These are phyloP conservation scores for Nyctibius bracteatus DNA, from an alignment of 2,113 vertebrate species.

Conservation along the genomic window DNA sequence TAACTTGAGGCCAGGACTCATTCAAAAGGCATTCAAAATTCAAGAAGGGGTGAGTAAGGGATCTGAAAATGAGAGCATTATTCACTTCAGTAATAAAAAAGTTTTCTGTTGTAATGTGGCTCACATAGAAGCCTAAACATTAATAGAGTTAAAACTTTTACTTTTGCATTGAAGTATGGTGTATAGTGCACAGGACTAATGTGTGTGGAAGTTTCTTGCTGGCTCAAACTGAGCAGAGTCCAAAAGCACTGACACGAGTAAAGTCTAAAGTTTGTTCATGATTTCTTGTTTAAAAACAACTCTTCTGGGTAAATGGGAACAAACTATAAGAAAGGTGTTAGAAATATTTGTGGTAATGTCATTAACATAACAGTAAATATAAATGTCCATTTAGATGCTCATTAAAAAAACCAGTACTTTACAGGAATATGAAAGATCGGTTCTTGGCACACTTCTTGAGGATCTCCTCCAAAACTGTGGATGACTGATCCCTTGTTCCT, in stretches of 20 bases:
- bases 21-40: background rate
- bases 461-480: background rate
- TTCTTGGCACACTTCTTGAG: background rate
- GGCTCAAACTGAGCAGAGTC: background rate
- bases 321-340: background rate
- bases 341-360: background rate
- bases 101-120: background rate
- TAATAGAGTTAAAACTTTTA: background rate
- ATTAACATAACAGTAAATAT: background rate
- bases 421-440: background rate
- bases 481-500: background rate
- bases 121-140: background rate
- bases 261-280: background rate
- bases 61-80: background rate
- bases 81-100: background rate
- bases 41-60: background rate
- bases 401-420: background rate
- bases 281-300: background rate
- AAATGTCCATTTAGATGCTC: background rate
- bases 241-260: background rate
- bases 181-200: accelerated
- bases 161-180: background rate
- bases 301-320: background rate
- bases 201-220: background rate
- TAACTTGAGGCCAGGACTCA: background rate